phyloP scores from a whole-genome alignment of 2,888 invertebrate genomes.

The Leptodirus hochenwartii region DNA sequence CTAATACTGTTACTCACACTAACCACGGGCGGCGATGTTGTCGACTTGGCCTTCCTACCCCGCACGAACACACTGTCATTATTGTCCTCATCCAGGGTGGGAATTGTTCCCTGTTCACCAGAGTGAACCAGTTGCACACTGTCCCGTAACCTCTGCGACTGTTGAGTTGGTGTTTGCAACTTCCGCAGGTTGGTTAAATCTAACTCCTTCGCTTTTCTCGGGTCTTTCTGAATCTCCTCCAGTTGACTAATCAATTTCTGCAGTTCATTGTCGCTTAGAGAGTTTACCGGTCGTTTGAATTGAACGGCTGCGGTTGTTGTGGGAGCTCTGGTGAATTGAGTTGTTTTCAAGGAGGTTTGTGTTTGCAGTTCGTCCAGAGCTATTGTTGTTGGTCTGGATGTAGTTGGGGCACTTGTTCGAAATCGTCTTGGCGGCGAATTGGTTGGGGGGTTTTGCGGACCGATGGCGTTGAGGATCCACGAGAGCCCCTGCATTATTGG shows the following conservation, averaged over 20 bases:
- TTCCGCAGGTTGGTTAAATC: slow-evolving; percentile 10
- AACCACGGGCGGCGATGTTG: slow-evolving; percentile 12
- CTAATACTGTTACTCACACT: slow-evolving; percentile 12
- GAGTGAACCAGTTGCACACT: too few relatives aligned
- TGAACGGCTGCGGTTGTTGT: slow-evolving; percentile 8
- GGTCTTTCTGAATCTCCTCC: slow-evolving; percentile 23
- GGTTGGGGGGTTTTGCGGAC: slow-evolving; percentile 16
- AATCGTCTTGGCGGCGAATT: slow-evolving; percentile 13
- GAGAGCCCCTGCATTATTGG: slow-evolving; percentile 24
- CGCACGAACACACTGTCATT: slow-evolving; percentile 4
- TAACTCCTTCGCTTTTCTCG: slow-evolving; percentile 15
- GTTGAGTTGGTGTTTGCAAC: slow-evolving; percentile 6
- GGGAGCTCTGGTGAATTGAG: slow-evolving; percentile 8
- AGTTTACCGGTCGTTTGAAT: slow-evolving; percentile 14
- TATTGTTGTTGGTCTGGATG: slow-evolving; percentile 14
- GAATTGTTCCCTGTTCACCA: slow-evolving; percentile 3
- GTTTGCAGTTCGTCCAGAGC: slow-evolving; percentile 8
- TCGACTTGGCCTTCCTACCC: slow-evolving; percentile 12
- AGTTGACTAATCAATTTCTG: slow-evolving; percentile 21
- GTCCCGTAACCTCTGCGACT: too few relatives aligned
- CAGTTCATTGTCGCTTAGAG: slow-evolving; percentile 20
- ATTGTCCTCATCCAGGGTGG: slow-evolving; percentile 8
- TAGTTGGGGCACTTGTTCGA: slow-evolving; percentile 13
- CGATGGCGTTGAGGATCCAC: slow-evolving; percentile 24
- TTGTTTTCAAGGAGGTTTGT: too few relatives aligned